Conservation (phyloP, 2,113 vertebrate genomes). For the Thunnus maccoyii region DNA sequence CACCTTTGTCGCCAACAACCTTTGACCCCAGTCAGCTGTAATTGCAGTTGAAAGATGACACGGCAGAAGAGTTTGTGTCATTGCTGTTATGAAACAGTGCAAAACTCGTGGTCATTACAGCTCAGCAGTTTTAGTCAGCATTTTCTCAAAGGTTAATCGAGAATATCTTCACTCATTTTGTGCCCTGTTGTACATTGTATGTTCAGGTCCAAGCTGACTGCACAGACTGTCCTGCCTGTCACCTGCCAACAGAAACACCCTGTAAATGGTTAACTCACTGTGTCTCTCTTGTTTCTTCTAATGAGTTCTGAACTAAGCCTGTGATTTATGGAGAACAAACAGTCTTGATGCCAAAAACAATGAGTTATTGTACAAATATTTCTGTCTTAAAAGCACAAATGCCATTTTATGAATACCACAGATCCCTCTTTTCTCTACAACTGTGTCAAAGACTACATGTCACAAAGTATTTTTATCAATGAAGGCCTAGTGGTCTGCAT, state of each 20-base stretch:
- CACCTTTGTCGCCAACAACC: background rate
- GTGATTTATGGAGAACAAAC: constrained; percentile 14
- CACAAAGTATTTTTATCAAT: no score
- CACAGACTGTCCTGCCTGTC: background rate
- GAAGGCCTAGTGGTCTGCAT: background rate
- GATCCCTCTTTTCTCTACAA: background rate
- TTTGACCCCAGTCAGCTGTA: constrained; percentile 33
- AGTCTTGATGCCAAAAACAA: background rate
- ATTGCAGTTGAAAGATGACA: constrained; percentile 12
- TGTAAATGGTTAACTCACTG: constrained; percentile 62
- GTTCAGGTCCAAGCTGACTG: constrained; percentile 16
- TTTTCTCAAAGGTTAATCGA: background rate
- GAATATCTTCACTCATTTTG: background rate
- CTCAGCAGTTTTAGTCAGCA: constrained; percentile 10
- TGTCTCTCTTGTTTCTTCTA: background rate
- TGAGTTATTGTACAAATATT: background rate
- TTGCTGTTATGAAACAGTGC: background rate
- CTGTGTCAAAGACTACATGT: background rate
- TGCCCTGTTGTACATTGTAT: background rate
- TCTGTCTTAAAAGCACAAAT: background rate
- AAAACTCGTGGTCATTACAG: background rate
- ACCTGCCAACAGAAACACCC: constrained; percentile 8
- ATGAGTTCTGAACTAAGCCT: background rate
- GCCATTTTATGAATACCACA: background rate
- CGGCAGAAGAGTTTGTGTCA: constrained; percentile 6